A percentile compares a stretch with the other conserved stretches of the same genome.
phyloP scores from a whole-genome alignment of 2,888 invertebrate genomes.

The Andrena bucephala region DNA sequence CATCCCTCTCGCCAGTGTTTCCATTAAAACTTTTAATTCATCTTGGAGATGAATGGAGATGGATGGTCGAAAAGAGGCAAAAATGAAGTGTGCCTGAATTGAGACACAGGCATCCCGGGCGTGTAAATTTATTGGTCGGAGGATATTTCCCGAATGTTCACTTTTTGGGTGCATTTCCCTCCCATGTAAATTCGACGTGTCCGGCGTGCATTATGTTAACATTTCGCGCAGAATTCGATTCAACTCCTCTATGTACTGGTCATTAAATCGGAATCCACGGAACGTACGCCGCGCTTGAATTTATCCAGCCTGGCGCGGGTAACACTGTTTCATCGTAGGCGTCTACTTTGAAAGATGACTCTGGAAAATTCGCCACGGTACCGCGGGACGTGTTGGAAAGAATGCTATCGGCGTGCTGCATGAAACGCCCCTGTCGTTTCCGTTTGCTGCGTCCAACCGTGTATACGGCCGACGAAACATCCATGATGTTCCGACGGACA shows the following conservation, averaged over 20 bases:
- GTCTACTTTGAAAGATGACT: not conserved
- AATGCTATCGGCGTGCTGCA: slow-evolving; percentile 47
- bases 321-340: not conserved
- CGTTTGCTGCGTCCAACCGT: slow-evolving; percentile 4
- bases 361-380: slow-evolving; percentile 18
- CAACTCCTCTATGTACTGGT: not conserved
- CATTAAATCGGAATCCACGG: not conserved
- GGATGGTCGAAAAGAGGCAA: slow-evolving; percentile 2
- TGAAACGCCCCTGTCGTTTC: slow-evolving; percentile 26
- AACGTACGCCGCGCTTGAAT: not conserved
- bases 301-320: not conserved
- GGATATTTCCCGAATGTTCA: slow-evolving; percentile 14
- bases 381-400: slow-evolving; percentile 35
- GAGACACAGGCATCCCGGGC: not conserved
- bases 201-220: not conserved
- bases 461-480: not conserved
- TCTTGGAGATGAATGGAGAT: slow-evolving; percentile 15
- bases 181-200: not conserved
- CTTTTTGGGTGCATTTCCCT: not conserved
- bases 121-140: slow-evolving; percentile 9
- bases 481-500: not conserved
- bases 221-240: slow-evolving; percentile 7
- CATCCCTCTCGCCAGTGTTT: not conserved
- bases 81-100: slow-evolving; percentile 6
- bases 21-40: slow-evolving; percentile 33